Conservation (phyloP, 2,888 invertebrate genomes). For the Caenorhabditis plicata region DNA sequence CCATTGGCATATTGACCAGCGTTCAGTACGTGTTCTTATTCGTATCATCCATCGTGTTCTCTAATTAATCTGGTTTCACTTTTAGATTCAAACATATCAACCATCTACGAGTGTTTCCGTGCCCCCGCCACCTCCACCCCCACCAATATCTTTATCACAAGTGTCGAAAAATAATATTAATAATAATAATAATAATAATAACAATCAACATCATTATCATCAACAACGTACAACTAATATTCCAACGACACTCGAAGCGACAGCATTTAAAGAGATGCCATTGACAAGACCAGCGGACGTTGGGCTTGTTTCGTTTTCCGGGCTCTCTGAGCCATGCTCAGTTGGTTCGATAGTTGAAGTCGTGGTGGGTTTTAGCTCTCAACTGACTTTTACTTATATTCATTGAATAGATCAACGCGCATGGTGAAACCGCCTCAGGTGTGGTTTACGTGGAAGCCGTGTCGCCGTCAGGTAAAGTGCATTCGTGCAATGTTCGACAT, state of each 20-base stretch:
- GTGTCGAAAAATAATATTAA: too few relatives aligned
- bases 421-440: constrained; percentile 73
- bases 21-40: too few relatives aligned
- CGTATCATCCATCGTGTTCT: too few relatives aligned
- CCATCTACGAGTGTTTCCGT: too few relatives aligned
- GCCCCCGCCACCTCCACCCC: too few relatives aligned
- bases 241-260: constrained; percentile 35
- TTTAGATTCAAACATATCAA: too few relatives aligned
- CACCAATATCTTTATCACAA: too few relatives aligned
- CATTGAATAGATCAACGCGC: constrained; percentile 71
- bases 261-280: constrained; percentile 39
- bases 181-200: not conserved
- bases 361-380: constrained; percentile 72
- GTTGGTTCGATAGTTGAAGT: constrained; percentile 93
- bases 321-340: constrained; percentile 87
- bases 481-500: constrained; percentile 75
- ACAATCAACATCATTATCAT: too few relatives aligned
- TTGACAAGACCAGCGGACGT: constrained; percentile 34
- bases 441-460: constrained; percentile 87
- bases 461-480: constrained; percentile 82
- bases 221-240: too few relatives aligned
- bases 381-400: not conserved
- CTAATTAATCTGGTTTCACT: too few relatives aligned
- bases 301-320: constrained; percentile 71
- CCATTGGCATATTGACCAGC: too few relatives aligned